A percentile compares a stretch with the other conserved stretches of the same genome.
Evolutionary conservation across 2,113 vertebrate species (phyloP).

Genomic region (Syrrhaptes paradoxus): DNA sequence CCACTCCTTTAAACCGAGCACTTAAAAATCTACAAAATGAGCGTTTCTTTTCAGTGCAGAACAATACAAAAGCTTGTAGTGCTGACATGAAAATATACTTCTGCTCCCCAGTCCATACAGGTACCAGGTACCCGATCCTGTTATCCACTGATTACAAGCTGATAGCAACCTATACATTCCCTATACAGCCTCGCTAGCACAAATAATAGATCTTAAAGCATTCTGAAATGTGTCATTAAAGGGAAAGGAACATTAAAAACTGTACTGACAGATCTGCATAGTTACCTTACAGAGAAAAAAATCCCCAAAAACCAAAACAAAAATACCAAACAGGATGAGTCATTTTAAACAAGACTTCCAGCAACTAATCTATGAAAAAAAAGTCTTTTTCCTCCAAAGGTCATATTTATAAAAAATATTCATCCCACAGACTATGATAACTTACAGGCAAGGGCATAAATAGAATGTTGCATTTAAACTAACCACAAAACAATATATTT

Average conservation of each 20-base stretch:
- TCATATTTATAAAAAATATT: background rate
- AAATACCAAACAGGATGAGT: background rate
- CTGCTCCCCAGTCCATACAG: background rate
- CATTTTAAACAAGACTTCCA: background rate
- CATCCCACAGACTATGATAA: background rate
- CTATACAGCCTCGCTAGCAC: background rate
- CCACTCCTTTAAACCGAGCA: background rate
- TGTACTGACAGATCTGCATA: background rate
- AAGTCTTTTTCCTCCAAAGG: background rate
- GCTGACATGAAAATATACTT: background rate
- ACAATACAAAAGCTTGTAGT: background rate
- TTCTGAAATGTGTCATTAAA: background rate
- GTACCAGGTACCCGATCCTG: fast-evolving
- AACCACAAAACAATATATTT: background rate
- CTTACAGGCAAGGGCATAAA: background rate
- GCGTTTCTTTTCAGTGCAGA: background rate
- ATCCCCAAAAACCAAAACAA: background rate
- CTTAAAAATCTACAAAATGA: background rate
- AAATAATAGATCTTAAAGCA: background rate
- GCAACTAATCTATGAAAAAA: background rate
- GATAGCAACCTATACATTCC: background rate
- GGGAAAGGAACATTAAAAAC: background rate
- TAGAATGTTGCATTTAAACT: background rate
- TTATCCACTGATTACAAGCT: background rate
- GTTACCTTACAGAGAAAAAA: background rate